Evolutionary conservation across 2,113 vertebrate genomes (phyloP).

Genomic region (Neogale vison): DNA sequence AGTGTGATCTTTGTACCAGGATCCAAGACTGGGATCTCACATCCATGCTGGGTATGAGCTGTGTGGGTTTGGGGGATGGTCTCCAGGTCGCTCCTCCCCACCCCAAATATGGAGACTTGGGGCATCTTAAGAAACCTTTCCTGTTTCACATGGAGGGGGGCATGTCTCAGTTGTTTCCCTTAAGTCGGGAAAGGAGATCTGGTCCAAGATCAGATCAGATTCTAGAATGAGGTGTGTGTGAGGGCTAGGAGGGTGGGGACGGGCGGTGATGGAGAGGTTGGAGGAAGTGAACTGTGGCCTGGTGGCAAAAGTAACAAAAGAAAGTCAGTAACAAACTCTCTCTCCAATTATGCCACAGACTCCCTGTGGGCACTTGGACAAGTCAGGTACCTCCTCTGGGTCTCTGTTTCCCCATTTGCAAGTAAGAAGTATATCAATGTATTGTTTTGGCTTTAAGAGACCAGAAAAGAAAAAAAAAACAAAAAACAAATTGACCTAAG

Average conservation of each 20-base stretch:
- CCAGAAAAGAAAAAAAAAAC: too few relatives aligned
- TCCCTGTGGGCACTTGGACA: background rate
- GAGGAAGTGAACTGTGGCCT: background rate
- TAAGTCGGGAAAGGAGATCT: background rate
- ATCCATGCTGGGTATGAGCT: background rate
- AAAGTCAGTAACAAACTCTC: background rate
- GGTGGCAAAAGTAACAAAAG: background rate
- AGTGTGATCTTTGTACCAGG: background rate
- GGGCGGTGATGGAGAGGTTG: background rate
- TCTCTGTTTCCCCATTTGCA: background rate
- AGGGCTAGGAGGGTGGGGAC: background rate
- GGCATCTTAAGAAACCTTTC: background rate
- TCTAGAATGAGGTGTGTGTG: background rate
- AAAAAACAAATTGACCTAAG: background rate
- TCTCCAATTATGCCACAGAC: background rate
- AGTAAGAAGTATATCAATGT: background rate
- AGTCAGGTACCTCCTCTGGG: background rate
- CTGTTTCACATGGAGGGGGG: background rate
- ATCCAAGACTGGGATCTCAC: background rate
- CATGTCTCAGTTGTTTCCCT: background rate
- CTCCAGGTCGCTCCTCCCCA: background rate
- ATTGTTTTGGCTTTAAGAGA: background rate
- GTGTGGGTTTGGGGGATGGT: background rate
- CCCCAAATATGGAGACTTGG: background rate
- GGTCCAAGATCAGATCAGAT: background rate